Evolutionary conservation across 2,113 vertebrate genomes (phyloP), one percentile per base, ranked within the genome.

Genomic region (Choloepus hoffmanni): DNA sequence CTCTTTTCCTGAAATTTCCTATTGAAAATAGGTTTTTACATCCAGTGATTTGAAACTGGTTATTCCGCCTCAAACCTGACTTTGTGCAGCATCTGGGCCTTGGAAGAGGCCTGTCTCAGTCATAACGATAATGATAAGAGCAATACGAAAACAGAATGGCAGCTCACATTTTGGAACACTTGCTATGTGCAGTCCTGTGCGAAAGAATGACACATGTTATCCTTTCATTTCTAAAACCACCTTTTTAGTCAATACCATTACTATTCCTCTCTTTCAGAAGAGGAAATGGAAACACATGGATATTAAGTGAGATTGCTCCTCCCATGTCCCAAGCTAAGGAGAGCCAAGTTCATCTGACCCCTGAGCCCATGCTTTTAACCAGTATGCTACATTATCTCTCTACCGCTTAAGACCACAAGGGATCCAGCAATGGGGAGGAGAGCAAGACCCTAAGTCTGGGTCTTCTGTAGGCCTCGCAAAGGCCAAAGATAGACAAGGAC

Each of bases 1-100:
- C 24, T 89, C 65, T 89, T 68, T 83, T 68, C 45, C 53, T 85
- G 72, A 92, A 94, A 72, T 79, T 48, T 92, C 67, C 87, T 85
- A 70, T 3, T 50, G 55, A 83, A 87, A 95, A 55, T 24, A 48
- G 33, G 55, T 43, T 89, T 94, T 92, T 60, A 88, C 26, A 92
- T 74, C 26, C 48, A 77, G 83, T 65, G 48, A 60, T 76, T 88
- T 58, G 70, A 85, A 97, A 76, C 28, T 72, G 55, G 73, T 28
- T 82, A 74, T 68, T 74, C 30, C 63, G 50, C 63, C 36, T 95
- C 43, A 73, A 83, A 89, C 45, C 60, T n/a, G 85, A 21, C 33
- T 91, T 48, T 77, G 63, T 84, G 28, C 36, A 92, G 70, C 24
- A 13, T 60, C 67, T 30, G 63, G n/a, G 26, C 65, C 55, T 67